These are phyloP conservation scores for Callipepla squamata DNA, from an alignment of 2,113 vertebrate genomes.

Conservation along the genomic window DNA sequence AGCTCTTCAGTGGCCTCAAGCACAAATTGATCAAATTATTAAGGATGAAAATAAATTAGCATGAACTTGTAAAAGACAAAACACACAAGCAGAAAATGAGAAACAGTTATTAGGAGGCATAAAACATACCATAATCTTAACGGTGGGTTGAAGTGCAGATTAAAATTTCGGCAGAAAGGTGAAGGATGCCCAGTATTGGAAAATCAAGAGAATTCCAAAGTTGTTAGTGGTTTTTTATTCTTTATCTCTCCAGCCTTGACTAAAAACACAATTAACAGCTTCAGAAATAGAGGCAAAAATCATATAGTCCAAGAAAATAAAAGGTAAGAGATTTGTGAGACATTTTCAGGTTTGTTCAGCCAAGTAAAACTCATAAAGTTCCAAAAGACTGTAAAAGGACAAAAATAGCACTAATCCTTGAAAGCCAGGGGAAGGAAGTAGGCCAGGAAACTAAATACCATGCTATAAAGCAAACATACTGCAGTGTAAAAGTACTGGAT, in stretches of 20 bases:
- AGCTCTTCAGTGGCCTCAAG: not conserved
- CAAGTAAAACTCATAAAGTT: slow-evolving; percentile 30
- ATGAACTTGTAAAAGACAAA: not conserved
- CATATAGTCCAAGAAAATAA: not conserved
- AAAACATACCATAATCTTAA: not conserved
- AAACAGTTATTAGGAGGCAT: not conserved
- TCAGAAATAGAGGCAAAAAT: not conserved
- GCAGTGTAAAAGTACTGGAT: not conserved
- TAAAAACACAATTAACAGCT: not conserved
- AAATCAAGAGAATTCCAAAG: not conserved
- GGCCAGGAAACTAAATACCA: not conserved
- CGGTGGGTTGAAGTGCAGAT: not conserved
- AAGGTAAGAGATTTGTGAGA: not conserved
- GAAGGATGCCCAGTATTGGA: not conserved
- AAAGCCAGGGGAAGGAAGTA: not conserved
- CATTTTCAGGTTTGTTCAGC: slow-evolving; percentile 11
- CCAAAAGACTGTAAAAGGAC: not conserved
- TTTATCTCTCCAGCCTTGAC: not conserved
- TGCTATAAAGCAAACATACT: not conserved
- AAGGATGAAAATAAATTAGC: not conserved
- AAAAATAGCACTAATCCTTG: slow-evolving; percentile 15
- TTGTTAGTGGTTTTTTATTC: not conserved
- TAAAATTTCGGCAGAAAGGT: not conserved
- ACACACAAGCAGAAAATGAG: not conserved
- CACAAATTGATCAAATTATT: not conserved